Evolutionary conservation across 2,113 vertebrate genomes (phyloP).

Genomic region (Ciconia boyciana): DNA sequence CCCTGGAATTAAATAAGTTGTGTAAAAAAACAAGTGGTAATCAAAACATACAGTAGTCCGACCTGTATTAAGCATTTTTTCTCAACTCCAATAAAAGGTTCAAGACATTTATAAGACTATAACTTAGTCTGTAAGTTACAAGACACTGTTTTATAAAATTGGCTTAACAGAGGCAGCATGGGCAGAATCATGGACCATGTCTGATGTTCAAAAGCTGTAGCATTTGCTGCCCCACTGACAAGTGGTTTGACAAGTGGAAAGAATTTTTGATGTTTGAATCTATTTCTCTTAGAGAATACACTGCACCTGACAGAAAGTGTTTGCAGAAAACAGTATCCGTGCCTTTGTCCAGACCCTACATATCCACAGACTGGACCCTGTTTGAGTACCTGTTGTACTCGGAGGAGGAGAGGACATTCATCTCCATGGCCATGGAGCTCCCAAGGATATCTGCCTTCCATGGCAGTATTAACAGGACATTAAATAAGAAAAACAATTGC

Average conservation of each 20-base stretch:
- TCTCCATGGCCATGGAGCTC: not conserved
- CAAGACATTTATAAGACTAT: not conserved
- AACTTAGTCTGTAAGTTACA: no score
- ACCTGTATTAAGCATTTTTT: not conserved
- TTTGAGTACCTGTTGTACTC: not conserved
- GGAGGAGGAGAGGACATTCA: not conserved
- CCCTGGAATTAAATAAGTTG: not conserved
- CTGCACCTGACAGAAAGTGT: not conserved
- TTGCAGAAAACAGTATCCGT: not conserved
- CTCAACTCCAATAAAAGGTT: not conserved
- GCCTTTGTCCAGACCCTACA: not conserved
- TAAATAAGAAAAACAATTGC: not conserved
- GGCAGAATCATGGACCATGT: not conserved
- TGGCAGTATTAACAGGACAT: not conserved
- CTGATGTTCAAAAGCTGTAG: not conserved
- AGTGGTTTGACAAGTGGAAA: not conserved
- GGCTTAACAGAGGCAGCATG: not conserved
- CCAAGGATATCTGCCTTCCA: not conserved
- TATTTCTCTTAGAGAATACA: not conserved
- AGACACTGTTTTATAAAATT: not conserved
- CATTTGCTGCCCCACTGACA: not conserved
- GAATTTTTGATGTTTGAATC: not conserved
- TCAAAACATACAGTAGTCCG: not conserved
- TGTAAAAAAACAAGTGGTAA: not conserved
- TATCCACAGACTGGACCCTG: not conserved